These are phyloP conservation scores for Thryonomys swinderianus DNA, from an alignment of 2,113 vertebrate genomes.

Conservation along the genomic window DNA sequence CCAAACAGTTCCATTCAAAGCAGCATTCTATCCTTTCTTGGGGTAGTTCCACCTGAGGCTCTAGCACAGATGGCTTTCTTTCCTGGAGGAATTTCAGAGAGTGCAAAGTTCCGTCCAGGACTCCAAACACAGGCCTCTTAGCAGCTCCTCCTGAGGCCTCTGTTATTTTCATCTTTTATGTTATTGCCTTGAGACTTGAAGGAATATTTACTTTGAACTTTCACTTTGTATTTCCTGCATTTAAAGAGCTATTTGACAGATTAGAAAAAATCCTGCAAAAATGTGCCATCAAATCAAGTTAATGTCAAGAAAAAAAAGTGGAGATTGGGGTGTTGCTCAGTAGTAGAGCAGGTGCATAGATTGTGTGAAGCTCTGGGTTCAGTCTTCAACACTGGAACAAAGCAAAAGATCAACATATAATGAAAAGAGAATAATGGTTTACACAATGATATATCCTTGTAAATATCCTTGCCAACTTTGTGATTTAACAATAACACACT, in stretches of 20 bases:
- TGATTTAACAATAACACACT: background rate
- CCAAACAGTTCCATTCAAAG: background rate
- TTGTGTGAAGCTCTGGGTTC: background rate
- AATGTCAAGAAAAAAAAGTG: background rate
- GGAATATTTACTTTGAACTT: conserved; percentile 47
- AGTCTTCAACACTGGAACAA: background rate
- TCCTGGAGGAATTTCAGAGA: background rate
- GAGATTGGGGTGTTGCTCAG: background rate
- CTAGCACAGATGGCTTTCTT: background rate
- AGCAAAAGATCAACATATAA: background rate
- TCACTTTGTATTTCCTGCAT: conserved; percentile 62
- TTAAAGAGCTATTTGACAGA: conserved; percentile 7
- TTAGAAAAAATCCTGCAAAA: conserved; percentile 67
- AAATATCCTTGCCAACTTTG: background rate
- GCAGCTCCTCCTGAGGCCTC: background rate
- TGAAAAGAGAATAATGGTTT: conserved; percentile 52
- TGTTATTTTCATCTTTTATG: background rate
- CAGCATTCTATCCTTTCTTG: background rate
- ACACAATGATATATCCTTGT: background rate
- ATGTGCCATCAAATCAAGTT: background rate
- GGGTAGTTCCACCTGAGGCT: rapidly evolving
- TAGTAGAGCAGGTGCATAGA: too few species aligned
- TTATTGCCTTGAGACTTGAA: conserved; percentile 10
- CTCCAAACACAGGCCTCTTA: background rate
- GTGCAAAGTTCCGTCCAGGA: too few species aligned